Evolutionary conservation across 2,888 invertebrate genomes (phyloP).

Genomic region (Eumacrocentrus americanus): DNA sequence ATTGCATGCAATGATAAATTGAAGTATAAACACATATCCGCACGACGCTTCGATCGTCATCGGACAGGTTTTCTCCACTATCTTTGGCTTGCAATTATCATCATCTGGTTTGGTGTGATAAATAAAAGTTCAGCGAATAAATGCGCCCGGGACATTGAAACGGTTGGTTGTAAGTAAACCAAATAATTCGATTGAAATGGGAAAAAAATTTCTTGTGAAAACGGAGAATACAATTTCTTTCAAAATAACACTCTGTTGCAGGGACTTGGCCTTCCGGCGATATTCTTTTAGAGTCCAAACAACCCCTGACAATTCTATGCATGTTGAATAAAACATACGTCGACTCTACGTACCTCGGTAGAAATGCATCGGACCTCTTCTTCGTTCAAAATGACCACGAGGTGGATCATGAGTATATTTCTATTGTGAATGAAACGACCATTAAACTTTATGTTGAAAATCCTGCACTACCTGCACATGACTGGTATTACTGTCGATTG

Average conservation of each 20-base stretch:
- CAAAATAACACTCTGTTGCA: conserved; percentile 35
- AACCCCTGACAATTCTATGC: conserved; percentile 71
- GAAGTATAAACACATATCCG: not conserved
- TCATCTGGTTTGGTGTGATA: conserved; percentile 39
- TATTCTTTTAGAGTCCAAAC: conserved; percentile 67
- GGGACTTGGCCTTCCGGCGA: conserved; percentile 65
- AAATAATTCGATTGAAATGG: no score
- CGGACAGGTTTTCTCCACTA: conserved; percentile 24
- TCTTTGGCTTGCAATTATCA: conserved; percentile 38
- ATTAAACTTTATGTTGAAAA: conserved; percentile 66
- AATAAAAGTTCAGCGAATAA: conserved; percentile 35
- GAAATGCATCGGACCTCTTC: conserved; percentile 64
- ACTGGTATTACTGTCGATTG: conserved; percentile 66
- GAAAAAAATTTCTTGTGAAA: no score
- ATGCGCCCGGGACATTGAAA: conserved; percentile 48
- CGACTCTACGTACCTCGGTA: conserved; percentile 61
- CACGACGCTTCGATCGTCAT: not conserved
- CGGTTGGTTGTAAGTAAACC: conserved; percentile 52
- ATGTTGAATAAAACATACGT: conserved; percentile 62
- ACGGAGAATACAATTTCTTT: conserved; percentile 23
- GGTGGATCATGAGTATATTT: conserved; percentile 62
- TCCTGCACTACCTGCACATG: conserved; percentile 64
- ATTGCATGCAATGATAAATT: not conserved
- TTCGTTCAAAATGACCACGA: conserved; percentile 60
- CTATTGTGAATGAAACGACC: conserved; percentile 69